Evolutionary conservation across 2,888 invertebrate genomes (phyloP), one percentile per base, ranked within the genome.

Genomic region (Cataglyphis livida): DNA sequence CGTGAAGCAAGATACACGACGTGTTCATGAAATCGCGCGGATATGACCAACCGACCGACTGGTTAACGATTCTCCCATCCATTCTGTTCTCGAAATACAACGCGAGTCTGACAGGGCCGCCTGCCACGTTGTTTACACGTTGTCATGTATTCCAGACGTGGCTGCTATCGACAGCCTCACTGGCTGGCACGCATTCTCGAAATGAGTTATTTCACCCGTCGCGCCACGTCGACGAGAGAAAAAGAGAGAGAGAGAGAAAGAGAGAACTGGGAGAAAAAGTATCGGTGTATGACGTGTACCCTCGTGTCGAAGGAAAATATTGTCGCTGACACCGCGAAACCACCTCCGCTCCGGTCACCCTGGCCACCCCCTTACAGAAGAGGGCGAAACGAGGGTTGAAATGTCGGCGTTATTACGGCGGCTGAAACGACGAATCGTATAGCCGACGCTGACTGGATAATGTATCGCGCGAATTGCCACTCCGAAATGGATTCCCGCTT

Each of bases 101-200:
- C 85, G 83, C 81, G 85, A 88, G 84, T 83, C 86, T 87, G 89
- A 89, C 90, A 83, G 70, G 87, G 87, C 84, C 87, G 89, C 89
- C 88, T 90, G 87, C 87, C 88, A 89, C 89, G 90, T 90, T 93
- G 92, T 93, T 93, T 92, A 92, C 92, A 92, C 91, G 92, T 91
- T 91, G 92, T 93, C 90, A 90, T 88, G 85, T 81, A 78, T 87
- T 83, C 89, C 78, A 88, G 85, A 84, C 88, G 89, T 82, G 82
- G 82, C 91, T 93, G 93, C 91, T 93, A 93, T 94, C 93, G 93
- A 92, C 93, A 93, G 91, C 78, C 90, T 91, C 90, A 85, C 90
- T 79, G 59, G 87, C 89, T 88, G 88, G 85, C 89, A 87, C 89
- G 89, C 90, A 91, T 91, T 90, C 91, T 92, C 86, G 87, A 90